Base-by-base conservation (phyloP, 2,888 invertebrate genomes). In the Meghimatium bilineatum region DNA sequence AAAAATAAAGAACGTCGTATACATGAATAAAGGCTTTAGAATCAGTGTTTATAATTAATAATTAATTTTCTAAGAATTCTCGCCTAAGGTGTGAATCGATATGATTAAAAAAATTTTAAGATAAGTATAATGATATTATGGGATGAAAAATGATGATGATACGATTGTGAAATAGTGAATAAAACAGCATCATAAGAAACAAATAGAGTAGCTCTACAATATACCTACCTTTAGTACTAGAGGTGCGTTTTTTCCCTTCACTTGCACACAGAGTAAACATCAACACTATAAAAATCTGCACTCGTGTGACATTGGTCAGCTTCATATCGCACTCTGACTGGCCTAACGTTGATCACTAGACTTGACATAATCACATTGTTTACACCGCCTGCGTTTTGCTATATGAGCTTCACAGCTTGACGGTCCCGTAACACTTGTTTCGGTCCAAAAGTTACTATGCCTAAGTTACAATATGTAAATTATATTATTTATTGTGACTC, bases 331-430 rank as follows among this genome's bases (percentile, higher is more conserved):
- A 44, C 80, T 69, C 44, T 69, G 52, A 69, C 20, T 80, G 69
- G 67, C 69, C 80, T 38, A 69, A 49, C 69, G 80, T 32, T 32
- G 14, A 69, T 14, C 44, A 26, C 52, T 69, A 49, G 67, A 69
- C 80, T 66, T 80, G 80, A 69, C 80, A 80, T 80, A 80, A 80
- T 80, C 80, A 69, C 76, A 76, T 76, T 72, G 69, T 34, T 36
- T 69, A 69, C 69, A 69, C 69, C 69, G 34, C 71, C 49, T 74
- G 72, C 72, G 14, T 74, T 44, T 49, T 14, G 49, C 72, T 49
- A 14, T 74, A 12, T 74, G 49, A 49, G 29, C 49, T 74, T 49
- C 49, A 49, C 71, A 44, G 29, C 49, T 63, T 26, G n/a, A 63
- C 56, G 34, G 5, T 34, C 69, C 69, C 1, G 29, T 8, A 34